Evolutionary conservation across 2,888 invertebrate species (phyloP).

Genomic region (Orthonychiurus folsomi): DNA sequence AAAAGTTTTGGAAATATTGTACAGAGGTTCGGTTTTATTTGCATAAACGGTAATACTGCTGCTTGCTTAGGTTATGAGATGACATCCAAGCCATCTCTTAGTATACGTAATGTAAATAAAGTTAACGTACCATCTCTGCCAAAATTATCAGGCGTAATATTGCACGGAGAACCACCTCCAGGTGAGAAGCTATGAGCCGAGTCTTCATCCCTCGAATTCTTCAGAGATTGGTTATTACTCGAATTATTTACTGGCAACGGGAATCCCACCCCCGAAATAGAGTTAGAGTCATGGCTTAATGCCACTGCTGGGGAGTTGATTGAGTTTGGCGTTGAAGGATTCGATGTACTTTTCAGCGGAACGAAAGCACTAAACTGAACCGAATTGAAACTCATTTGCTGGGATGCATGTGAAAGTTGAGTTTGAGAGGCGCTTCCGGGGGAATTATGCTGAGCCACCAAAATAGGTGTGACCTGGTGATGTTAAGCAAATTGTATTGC

Average conservation of each 20-base stretch:
- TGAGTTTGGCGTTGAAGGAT: constrained; percentile 37
- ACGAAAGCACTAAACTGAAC: constrained; percentile 30
- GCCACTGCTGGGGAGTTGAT: constrained; percentile 22
- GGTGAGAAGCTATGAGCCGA: constrained; percentile 36
- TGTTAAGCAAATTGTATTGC: too few relatives aligned
- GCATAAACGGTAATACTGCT: too few relatives aligned
- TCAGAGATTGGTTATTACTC: constrained; percentile 11
- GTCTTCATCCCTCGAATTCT: constrained; percentile 31
- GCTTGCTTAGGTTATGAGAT: too few relatives aligned
- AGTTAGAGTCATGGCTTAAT: too few relatives aligned
- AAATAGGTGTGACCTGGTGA: too few relatives aligned
- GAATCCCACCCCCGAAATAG: constrained; percentile 18
- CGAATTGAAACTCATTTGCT: constrained; percentile 26
- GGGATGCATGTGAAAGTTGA: constrained; percentile 9
- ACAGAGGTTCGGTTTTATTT: too few relatives aligned
- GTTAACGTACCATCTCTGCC: constrained; percentile 21
- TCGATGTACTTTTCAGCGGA: constrained; percentile 28
- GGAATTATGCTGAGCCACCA: too few relatives aligned
- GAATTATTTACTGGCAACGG: constrained; percentile 14
- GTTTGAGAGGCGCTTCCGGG: too few relatives aligned
- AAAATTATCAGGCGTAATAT: constrained; percentile 24
- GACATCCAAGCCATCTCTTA: too few relatives aligned
- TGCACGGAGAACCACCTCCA: constrained; percentile 31
- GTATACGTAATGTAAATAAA: too few relatives aligned
- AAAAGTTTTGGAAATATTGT: too few relatives aligned